These are phyloP conservation scores for Hirtodrosophila trivittata DNA, from an alignment of 2,888 invertebrate genomes.

Conservation along the genomic window DNA sequence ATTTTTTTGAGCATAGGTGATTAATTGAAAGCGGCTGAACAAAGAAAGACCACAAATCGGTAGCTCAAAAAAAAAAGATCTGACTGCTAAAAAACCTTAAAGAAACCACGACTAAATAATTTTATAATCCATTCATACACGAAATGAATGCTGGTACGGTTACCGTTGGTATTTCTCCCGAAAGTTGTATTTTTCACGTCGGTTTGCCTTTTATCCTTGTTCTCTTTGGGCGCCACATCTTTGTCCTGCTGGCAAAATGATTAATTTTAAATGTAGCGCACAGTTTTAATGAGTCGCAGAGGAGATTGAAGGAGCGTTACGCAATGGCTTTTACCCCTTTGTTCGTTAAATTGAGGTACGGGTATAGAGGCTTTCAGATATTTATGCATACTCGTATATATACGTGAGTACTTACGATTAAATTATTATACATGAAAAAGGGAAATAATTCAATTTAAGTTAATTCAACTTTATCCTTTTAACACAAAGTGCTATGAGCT, in stretches of 20 bases:
- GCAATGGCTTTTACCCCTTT: constrained; percentile 8
- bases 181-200: constrained; percentile 4
- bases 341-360: background rate
- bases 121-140: too few species aligned
- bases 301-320: constrained; percentile 36
- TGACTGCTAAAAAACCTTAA: too few species aligned
- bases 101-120: too few species aligned
- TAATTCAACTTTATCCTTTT: constrained; percentile 42
- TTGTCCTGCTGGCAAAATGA: constrained; percentile 45
- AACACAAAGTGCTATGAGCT: background rate
- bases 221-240: background rate
- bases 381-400: background rate
- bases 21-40: too few species aligned
- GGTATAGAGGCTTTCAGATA: too few species aligned
- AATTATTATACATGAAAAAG: constrained; percentile 48
- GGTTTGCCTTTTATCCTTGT: constrained; percentile 17
- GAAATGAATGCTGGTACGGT: too few species aligned
- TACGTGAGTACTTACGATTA: constrained; percentile 22
- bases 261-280: constrained; percentile 69
- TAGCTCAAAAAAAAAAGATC: too few species aligned
- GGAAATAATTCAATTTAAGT: constrained; percentile 44
- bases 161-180: too few species aligned
- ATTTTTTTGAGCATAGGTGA: too few species aligned
- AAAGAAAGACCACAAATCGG: too few species aligned
- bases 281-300: constrained; percentile 66